Percentiles rank a stretch among this genome's conserved stretches.
Evolutionary conservation across 92 coral and sea anemone species (phyloP).

Genomic region (Pocillopora meandrina): DNA sequence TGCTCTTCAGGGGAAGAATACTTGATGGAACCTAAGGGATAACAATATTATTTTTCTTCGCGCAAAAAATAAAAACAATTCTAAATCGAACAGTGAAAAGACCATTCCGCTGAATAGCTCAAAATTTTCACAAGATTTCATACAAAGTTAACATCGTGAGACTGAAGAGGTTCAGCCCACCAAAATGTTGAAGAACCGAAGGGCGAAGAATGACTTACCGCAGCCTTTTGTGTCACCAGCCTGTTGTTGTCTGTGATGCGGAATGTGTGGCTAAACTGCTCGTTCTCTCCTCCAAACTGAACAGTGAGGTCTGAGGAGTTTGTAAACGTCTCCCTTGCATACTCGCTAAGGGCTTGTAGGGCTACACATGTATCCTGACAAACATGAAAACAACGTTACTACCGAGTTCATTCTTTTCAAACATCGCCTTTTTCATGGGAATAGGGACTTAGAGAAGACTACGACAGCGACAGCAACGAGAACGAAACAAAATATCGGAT

Average conservation of each 20-base stretch:
- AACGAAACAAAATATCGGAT: no score
- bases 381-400: background rate
- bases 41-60: background rate
- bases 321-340: constrained; percentile 71
- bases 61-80: no score
- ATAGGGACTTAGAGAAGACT: no score
- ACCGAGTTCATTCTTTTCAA: background rate
- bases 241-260: constrained; percentile 66
- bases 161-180: background rate
- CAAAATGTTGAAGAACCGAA: background rate
- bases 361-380: constrained; percentile 93
- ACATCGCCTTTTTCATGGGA: background rate
- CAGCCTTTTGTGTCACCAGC: constrained; percentile 75
- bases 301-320: constrained; percentile 53
- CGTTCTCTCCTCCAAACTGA: constrained; percentile 48
- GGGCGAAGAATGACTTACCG: constrained; percentile 44
- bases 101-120: no score
- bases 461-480: no score
- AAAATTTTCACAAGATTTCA: no score
- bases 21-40: constrained; percentile 62
- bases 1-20: constrained; percentile 50
- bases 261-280: constrained; percentile 64
- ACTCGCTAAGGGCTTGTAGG: constrained; percentile 83
- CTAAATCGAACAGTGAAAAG: no score
- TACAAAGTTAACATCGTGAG: background rate